Evolutionary conservation across 2,888 invertebrate species (phyloP).

Genomic region (Ichneumoninae sp.): DNA sequence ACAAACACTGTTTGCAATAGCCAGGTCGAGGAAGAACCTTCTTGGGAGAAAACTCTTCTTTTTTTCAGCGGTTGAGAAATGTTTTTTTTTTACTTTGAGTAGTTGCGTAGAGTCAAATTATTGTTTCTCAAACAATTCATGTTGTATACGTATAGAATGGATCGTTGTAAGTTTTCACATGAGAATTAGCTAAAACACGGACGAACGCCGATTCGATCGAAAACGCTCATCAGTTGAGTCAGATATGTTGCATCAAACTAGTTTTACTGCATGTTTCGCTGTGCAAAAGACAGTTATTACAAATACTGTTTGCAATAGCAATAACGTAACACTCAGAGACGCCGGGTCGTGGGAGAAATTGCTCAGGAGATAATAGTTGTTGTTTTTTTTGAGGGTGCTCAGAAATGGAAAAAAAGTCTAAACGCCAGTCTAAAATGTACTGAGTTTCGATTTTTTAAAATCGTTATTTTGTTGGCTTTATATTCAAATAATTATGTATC

Average conservation of each 20-base stretch:
- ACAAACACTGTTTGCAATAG: not conserved
- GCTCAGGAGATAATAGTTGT: not conserved
- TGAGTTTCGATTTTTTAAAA: not conserved
- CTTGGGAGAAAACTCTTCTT: not conserved
- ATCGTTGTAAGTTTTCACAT: not conserved
- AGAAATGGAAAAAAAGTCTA: not conserved
- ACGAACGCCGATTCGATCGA: conserved; percentile 8
- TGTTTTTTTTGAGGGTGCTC: not conserved
- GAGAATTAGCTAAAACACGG: not conserved
- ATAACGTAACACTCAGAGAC: not conserved
- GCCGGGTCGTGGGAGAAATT: not conserved
- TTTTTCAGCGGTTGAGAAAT: not conserved
- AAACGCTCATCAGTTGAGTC: conserved; percentile 15
- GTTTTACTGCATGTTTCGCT: not conserved
- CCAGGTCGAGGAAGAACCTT: not conserved
- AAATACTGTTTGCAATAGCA: not conserved
- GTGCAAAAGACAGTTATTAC: not conserved
- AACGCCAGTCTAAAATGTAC: not conserved
- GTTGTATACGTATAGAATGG: too few relatives aligned
- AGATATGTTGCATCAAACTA: conserved; percentile 6
- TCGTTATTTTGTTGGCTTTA: not conserved
- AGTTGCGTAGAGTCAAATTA: not conserved
- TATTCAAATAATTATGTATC: not conserved
- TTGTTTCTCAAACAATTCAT: not conserved
- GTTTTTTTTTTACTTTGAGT: not conserved